Conservation (phyloP, 2,888 invertebrate species). For the Calliphora vomitoria region DNA sequence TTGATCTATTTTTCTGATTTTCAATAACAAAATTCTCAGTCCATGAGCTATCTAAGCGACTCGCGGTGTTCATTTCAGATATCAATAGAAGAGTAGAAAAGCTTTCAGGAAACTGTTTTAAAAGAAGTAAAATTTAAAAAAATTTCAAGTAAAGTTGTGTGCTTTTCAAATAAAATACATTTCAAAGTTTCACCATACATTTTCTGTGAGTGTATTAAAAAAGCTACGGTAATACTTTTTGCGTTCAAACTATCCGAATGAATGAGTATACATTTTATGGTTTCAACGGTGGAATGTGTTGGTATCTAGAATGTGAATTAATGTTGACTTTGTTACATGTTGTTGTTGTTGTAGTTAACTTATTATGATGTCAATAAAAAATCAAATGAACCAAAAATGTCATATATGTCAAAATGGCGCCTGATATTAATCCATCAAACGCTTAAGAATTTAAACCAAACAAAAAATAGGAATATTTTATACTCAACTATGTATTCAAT, state of each 20-base stretch:
- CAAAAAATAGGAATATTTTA: not conserved
- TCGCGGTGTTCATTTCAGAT: no score
- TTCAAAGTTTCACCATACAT: not conserved
- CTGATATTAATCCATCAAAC: slow-evolving; percentile 69
- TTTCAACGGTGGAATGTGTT: not conserved
- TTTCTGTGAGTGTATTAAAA: slow-evolving; percentile 4
- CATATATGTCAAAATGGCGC: slow-evolving; percentile 62
- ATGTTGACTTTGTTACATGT: not conserved
- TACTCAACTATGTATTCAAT: no score
- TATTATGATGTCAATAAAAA: slow-evolving; percentile 41
- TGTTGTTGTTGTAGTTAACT: slow-evolving; percentile 10
- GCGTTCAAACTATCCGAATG: not conserved
- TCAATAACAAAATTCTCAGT: no score
- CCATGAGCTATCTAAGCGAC: no score
- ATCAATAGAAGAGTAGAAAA: no score
- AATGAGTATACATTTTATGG: not conserved
- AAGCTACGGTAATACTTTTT: not conserved
- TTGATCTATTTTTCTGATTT: no score
- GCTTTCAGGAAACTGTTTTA: no score
- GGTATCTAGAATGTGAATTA: slow-evolving; percentile 23
- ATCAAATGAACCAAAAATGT: slow-evolving; percentile 27
- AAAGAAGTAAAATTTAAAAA: no score
- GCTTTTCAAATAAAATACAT: no score
- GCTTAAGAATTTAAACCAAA: slow-evolving; percentile 14
- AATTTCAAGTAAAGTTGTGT: no score